Evolutionary conservation across 2,888 invertebrate genomes (phyloP), one percentile per base, ranked within the genome.

Genomic region (Agonopterix heracliana): DNA sequence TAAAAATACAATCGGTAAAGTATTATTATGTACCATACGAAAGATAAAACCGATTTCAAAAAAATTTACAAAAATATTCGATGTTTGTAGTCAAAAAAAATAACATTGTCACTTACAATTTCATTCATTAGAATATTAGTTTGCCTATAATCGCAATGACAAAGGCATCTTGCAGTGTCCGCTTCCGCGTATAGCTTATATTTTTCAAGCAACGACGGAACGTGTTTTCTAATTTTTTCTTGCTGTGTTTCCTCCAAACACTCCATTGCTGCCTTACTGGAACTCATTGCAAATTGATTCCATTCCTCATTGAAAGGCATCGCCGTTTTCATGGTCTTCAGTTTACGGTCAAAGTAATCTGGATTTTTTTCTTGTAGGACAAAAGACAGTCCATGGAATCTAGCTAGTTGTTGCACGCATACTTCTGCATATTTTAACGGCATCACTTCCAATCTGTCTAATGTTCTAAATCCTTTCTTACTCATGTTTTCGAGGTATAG

Each of bases 101-200:
- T 5, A 3, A 36, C 3, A 1, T 17, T 17, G 26, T 26, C 9
- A 71, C 77, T 71, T 63, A 83, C 82, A 12, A 38, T 46, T 54
- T 71, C 64, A 56, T 71, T 77, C 9, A 59, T 45, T 60, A 84
- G 53, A 13, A 82, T 64, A 58, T 84, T 83, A 47, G 71, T 77
- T n/a, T 70, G 61, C 51, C 71, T 74, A 48, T 68, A 84, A 59
- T 83, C 82, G 1, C 82, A 81, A 53, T 83, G 82, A 43, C 74
- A 71, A 4, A 81, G 46, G 47, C 72, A 74, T n/a, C 51, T n/a
- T 47, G 44, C 9, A 51, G 50, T 14, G 55, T 53, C 5, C 36
- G 48, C 69, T n/a, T 52, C 53, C 9, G 60, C 53, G 50, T 71
- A 66, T 8, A 57, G 52, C 1, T 45, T 45, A 53, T 59, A 64